Conservation (phyloP, 2,888 invertebrate genomes). For the Automeris io region DNA sequence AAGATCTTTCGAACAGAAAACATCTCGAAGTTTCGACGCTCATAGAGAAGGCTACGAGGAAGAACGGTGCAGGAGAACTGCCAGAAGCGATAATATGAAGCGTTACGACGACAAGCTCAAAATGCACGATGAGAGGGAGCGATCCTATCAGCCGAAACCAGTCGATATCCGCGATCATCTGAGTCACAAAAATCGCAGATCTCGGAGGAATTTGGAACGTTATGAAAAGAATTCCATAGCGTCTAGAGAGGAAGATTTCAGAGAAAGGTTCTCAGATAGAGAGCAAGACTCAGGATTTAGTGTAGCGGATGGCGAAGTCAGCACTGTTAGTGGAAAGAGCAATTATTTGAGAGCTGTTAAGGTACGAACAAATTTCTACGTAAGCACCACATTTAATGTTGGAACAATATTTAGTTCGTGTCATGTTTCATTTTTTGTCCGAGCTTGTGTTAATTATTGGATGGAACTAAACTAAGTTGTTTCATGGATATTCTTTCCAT, state of each 20-base stretch:
- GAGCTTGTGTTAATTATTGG: no score
- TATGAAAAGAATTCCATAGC: conserved; percentile 49
- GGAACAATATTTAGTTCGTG: no score
- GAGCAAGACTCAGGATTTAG: conserved; percentile 64
- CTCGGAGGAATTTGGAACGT: conserved; percentile 38
- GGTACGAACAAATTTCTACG: no score
- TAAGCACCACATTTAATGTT: background rate
- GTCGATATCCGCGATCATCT: conserved; percentile 24
- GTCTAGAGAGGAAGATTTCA: conserved; percentile 53
- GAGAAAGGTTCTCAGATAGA: conserved; percentile 51
- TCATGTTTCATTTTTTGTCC: no score
- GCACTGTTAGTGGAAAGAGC: conserved; percentile 57
- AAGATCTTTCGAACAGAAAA: conserved; percentile 43
- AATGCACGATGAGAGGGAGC: conserved; percentile 32
- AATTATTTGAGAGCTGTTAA: conserved; percentile 61
- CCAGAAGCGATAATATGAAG: conserved; percentile 46
- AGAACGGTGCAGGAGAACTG: conserved; percentile 35
- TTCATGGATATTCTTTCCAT: no score
- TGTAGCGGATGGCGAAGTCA: conserved; percentile 58
- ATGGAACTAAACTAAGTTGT: no score
- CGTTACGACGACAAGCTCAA: conserved; percentile 35
- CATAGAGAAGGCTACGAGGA: conserved; percentile 44
- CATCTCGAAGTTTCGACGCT: conserved; percentile 55
- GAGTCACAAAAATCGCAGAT: conserved; percentile 33
- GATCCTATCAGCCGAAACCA: conserved; percentile 41